Evolutionary conservation across 1,140 invertebrate genomes (phyloP).

Genomic region (Orius insidiosus): DNA sequence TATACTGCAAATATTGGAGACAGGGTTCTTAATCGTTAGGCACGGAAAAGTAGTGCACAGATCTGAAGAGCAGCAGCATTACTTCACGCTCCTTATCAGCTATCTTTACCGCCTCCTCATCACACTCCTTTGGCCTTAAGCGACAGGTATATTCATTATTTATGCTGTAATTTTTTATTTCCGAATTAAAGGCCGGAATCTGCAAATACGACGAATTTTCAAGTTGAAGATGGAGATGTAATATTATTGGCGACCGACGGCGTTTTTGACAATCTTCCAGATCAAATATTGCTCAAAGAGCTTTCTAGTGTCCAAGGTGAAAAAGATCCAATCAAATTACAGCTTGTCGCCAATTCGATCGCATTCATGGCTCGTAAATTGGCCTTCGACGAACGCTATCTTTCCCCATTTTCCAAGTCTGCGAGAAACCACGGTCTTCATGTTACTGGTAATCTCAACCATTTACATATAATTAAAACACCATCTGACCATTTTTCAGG

Average conservation of each 20-base stretch:
- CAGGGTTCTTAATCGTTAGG: constrained; percentile 86
- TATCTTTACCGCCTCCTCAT: constrained; percentile 80
- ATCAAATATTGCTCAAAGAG: constrained; percentile 67
- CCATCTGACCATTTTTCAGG: constrained; percentile 39
- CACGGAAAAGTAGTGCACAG: constrained; percentile 72
- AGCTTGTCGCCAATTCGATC: constrained; percentile 82
- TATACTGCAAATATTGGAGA: constrained; percentile 97
- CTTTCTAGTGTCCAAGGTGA: constrained; percentile 39
- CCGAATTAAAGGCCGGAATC: constrained; percentile 54
- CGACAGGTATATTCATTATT: constrained; percentile 45
- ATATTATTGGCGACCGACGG: constrained; percentile 93
- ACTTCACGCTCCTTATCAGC: constrained; percentile 95
- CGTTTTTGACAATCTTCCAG: constrained; percentile 94
- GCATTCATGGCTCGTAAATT: constrained; percentile 84
- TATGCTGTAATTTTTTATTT: neutral
- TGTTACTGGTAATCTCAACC: constrained; percentile 54
- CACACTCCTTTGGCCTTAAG: constrained; percentile 67
- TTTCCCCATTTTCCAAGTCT: constrained; percentile 88
- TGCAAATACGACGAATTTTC: constrained; percentile 76
- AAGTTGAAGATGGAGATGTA: constrained; percentile 85
- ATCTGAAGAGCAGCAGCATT: constrained; percentile 92
- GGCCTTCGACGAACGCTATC: constrained; percentile 82
- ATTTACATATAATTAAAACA: neutral
- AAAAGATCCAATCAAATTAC: constrained; percentile 52
- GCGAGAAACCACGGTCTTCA: constrained; percentile 84